Base-by-base conservation (phyloP, 1,140 invertebrate species). In the Ceratitis capitata region DNA sequence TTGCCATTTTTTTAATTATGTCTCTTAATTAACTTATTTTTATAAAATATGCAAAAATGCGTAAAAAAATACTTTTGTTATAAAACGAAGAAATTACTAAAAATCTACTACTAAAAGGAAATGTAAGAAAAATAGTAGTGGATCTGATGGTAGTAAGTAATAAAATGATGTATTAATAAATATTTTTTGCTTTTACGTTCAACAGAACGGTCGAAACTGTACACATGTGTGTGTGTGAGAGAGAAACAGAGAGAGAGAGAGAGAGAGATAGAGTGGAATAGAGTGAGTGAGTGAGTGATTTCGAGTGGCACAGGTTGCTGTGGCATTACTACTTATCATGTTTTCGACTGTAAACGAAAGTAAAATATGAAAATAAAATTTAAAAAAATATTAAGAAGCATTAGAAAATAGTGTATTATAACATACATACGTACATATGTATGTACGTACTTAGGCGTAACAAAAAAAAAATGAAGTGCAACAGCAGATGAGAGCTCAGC, bases 1-100 rank as follows among this genome's bases (percentile, higher is more conserved):
- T 78, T 78, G 69, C 69, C 69, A 78, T 78, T 78, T 78, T 74
- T 74, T 39, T 74, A 16, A 16, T 56, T 61, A 45, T 42, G 12
- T 45, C 19, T 78, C 23, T 78, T 45, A 78, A 23, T n/a, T n/a
- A n/a, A n/a, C n/a, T n/a, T n/a, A n/a, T n/a, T n/a, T n/a, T n/a
- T n/a, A n/a, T n/a, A n/a, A n/a, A n/a, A n/a, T n/a, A n/a, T n/a
- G n/a, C n/a, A n/a, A n/a, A n/a, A n/a, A n/a, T n/a, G n/a, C n/a
- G n/a, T n/a, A n/a, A n/a, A n/a, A n/a, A n/a, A n/a, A n/a, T n/a
- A n/a, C n/a, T n/a, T n/a, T n/a, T n/a, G n/a, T 78, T 78, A 23
- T 42, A 9, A 12, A 14, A 47, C 35, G 16, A 69, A 69, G 39
- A 78, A 78, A 14, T 19, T 42, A 78, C n/a, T 10, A 45, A 78